phyloP scores from a whole-genome alignment of 2,113 vertebrate species.

The Brachypteracias leptosomus region DNA sequence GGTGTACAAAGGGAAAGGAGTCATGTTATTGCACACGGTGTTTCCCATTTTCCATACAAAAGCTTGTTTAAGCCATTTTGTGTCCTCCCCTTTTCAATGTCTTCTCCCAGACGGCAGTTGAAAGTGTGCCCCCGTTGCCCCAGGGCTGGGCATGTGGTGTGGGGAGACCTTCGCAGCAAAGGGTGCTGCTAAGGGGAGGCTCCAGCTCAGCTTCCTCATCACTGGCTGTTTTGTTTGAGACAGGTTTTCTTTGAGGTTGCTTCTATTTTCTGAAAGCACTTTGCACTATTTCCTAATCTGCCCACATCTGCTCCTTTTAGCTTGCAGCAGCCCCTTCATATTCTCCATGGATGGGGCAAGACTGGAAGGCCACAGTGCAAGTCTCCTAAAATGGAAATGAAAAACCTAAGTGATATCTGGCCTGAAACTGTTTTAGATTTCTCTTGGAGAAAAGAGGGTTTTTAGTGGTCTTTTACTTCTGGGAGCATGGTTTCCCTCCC shows the following conservation, averaged over 20 bases:
- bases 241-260: neutral
- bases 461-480: slow-evolving; percentile 46
- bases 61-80: neutral
- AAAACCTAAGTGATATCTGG: neutral
- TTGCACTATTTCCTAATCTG: neutral
- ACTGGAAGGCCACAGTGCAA: neutral
- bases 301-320: neutral
- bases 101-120: neutral
- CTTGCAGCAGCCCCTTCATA: neutral
- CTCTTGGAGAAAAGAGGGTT: neutral
- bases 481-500: slow-evolving; percentile 44
- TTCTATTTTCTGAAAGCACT: slow-evolving; percentile 40
- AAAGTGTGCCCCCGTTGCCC: neutral
- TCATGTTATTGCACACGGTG: neutral
- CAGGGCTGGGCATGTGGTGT: neutral
- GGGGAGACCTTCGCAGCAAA: neutral
- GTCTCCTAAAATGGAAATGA: slow-evolving; percentile 48
- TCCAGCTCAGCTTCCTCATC: neutral
- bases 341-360: neutral
- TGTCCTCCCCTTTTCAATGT: neutral
- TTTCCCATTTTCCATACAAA: neutral
- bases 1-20: neutral
- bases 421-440: neutral
- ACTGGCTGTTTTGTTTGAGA: neutral
- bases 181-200: neutral